phyloP scores from a whole-genome alignment of 2,888 invertebrate genomes.

The Alcis repandata region DNA sequence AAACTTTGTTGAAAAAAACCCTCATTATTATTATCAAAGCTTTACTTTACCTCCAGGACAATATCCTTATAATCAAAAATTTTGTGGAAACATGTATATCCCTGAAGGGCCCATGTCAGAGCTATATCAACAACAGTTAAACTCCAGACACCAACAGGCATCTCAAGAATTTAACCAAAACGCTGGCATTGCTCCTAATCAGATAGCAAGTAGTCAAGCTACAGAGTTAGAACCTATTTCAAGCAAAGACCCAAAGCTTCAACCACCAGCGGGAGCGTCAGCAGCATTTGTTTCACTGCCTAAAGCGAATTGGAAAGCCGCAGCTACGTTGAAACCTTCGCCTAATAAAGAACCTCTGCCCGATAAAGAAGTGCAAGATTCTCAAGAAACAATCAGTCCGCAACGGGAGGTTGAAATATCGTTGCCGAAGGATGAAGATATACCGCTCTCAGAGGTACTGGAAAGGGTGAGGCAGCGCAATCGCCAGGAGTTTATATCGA shows the following conservation, averaged over 20 bases:
- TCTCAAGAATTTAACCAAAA: background rate
- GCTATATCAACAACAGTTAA: background rate
- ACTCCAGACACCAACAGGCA: background rate
- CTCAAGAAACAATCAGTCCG: background rate
- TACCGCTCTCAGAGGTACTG: constrained; percentile 65
- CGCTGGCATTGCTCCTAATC: background rate
- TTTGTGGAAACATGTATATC: background rate
- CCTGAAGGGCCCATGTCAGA: background rate
- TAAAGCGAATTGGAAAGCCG: background rate
- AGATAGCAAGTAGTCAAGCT: constrained; percentile 10
- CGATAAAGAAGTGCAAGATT: background rate
- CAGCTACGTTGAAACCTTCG: constrained; percentile 10
- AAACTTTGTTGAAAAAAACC: background rate
- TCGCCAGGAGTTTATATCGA: constrained; percentile 47
- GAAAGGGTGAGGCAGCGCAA: constrained; percentile 60
- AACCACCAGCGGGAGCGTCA: constrained; percentile 2
- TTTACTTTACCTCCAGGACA: background rate
- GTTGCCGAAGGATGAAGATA: constrained; percentile 32
- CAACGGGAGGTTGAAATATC: background rate
- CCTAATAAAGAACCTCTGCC: constrained; percentile 20
- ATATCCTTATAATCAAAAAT: background rate
- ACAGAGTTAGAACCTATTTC: constrained; percentile 1
- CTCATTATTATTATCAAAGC: background rate
- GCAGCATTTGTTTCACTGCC: constrained; percentile 41
- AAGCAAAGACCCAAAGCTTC: background rate